phyloP scores from a whole-genome alignment of 1,140 invertebrate species.

The Heliconius congener region DNA sequence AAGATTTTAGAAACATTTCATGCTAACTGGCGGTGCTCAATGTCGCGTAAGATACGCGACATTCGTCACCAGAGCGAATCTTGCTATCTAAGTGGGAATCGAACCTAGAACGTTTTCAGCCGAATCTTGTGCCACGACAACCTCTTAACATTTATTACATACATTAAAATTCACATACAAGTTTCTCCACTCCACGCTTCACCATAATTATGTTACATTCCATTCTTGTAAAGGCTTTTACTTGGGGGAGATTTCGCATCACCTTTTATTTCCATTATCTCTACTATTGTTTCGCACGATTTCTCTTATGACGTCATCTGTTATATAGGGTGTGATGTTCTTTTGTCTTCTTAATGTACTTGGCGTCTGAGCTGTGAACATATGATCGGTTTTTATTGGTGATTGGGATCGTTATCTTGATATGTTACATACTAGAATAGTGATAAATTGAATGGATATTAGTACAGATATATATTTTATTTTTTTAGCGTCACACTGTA shows the following conservation, averaged over 20 bases:
- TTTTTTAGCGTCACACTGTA: too few relatives aligned
- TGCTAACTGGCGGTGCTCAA: too few relatives aligned
- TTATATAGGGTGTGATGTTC: constrained; percentile 27
- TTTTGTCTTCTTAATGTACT: constrained; percentile 34
- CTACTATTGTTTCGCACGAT: constrained; percentile 36
- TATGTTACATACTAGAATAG: not conserved
- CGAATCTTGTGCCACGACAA: too few relatives aligned
- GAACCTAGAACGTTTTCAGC: too few relatives aligned
- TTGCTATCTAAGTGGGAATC: too few relatives aligned
- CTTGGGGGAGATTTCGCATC: constrained; percentile 16
- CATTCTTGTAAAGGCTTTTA: constrained; percentile 12
- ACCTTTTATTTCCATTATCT: constrained; percentile 32
- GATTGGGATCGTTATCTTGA: constrained; percentile 21
- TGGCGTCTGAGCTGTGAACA: constrained; percentile 21
- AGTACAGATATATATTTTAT: too few relatives aligned
- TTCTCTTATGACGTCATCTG: constrained; percentile 23
- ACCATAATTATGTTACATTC: constrained; percentile 12
- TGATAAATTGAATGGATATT: not conserved
- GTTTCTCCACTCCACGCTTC: not conserved
- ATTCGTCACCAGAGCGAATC: too few relatives aligned
- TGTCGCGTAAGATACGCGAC: too few relatives aligned
- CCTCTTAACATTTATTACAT: too few relatives aligned
- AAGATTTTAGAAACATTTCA: too few relatives aligned
- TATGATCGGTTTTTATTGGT: constrained; percentile 30
- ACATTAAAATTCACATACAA: not conserved